Evolutionary conservation across 2,888 invertebrate genomes (phyloP), one percentile per base, ranked within the genome.

Genomic region (Oxycera nigricornis): DNA sequence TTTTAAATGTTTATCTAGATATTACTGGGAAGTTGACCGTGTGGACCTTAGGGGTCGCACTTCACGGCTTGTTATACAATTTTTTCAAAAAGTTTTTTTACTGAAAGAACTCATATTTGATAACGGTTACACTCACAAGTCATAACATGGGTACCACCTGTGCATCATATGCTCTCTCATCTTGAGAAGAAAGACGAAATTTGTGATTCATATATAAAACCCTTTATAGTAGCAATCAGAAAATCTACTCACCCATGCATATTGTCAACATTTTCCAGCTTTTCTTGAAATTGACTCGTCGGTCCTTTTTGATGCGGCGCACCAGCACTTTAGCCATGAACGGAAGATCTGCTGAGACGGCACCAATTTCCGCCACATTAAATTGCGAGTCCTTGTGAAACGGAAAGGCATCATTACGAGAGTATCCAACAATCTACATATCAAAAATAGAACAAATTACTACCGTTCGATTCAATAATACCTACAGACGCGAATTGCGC

Each of bases 181-280:
- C n/a, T n/a, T n/a, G n/a, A n/a, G n/a, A n/a, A n/a, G n/a, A n/a
- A n/a, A n/a, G n/a, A n/a, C n/a, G n/a, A n/a, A n/a, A n/a, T n/a
- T n/a, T n/a, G n/a, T n/a, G n/a, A n/a, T n/a, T n/a, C n/a, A n/a
- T n/a, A n/a, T n/a, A n/a, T n/a, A n/a, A n/a, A n/a, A n/a, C n/a
- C n/a, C n/a, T n/a, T n/a, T n/a, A n/a, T n/a, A n/a, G n/a, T n/a
- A n/a, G n/a, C n/a, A n/a, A n/a, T n/a, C n/a, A n/a, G n/a, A n/a
- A 46, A 46, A 46, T 17, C 20, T 41, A 55, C 77, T 75, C 82
- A 77, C 77, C 77, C 75, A 77, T 78, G 70, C 83, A 89, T 62
- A 93, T 86, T 0, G 93, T 92, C 65, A 93, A 85, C 88, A 89
- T 89, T 85, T 89, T 89, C 89, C 89, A 89, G 77, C 88, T 84